Base-by-base conservation (phyloP, 2,113 vertebrate genomes). In the Irena cyanogastra region DNA sequence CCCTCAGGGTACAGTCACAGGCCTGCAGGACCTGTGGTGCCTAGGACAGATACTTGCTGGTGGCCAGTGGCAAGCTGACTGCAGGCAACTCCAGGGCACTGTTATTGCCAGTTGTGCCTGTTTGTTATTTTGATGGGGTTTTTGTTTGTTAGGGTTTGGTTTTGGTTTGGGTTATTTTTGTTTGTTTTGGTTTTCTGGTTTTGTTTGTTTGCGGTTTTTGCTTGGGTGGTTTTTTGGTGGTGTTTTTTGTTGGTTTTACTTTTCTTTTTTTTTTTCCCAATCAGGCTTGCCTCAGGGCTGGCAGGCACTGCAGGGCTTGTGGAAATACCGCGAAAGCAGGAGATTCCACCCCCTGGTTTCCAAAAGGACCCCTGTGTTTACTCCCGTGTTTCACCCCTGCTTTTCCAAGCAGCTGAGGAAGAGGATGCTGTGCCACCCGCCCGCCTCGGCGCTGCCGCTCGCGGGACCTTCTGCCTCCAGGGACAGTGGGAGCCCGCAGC, bases 401-500 rank as follows among this genome's bases (percentile, higher is more conserved):
- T 53, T 70, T 54, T 31, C 9, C 64, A 56, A 3, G 2, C 44
- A 27, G 28, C 13, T 6, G 7, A 35, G 12, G 50, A 35, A 9
- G 47, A 85, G 44, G 44, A 28, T 47, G 66, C 72, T 79, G 47
- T 9, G 39, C 33, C 35, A 1, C n/a, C 14, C 3, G 5, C 21
- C 49, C 19, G 4, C 30, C 24, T 11, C 33, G 11, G 28, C 13
- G 3, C 45, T 13, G 50, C 61, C 7, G 13, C 45, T 23, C 5
- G 0, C n/a, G n/a, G n/a, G n/a, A n/a, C n/a, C n/a, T n/a, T n/a
- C n/a, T n/a, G n/a, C n/a, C n/a, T n/a, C n/a, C n/a, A n/a, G n/a
- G n/a, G n/a, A n/a, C n/a, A n/a, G n/a, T n/a, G n/a, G 10, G 27
- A 17, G 31, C 2, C 4, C 23, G 16, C 13, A 4, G 28, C 1